Base-by-base conservation (phyloP, 2,888 invertebrate genomes). In the Tenthredo mesomela region DNA sequence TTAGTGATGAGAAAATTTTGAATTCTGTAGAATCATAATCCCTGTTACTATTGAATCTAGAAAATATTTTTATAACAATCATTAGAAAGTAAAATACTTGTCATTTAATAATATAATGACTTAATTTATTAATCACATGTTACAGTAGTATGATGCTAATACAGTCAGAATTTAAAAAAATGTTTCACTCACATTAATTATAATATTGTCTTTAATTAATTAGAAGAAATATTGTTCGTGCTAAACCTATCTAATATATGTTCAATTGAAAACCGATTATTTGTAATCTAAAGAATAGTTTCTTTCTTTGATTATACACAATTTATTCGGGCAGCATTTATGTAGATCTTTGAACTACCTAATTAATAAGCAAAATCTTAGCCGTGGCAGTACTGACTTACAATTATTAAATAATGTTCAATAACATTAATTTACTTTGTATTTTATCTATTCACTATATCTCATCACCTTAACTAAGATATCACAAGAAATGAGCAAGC, bases 1-100 rank as follows among this genome's bases (percentile, higher is more conserved):
- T 33, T 33, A 25, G 43, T 71, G 37, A 71, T 71, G 10, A 33
- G 9, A 40, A 40, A 40, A 4, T 71, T 71, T 33, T 37, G 7
- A 25, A 73, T 73, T 43, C 43, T 40, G 21, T 47, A 21, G 43
- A 43, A 73, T 33, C 33, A 33, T 33, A 33, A 33, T 73, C 9
- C 25, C n/a, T 43, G 47, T 73, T 21, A 4, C n/a, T 73, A n/a
- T 43, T 12, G 43, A 73, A 73, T 73, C 21, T 43, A 73, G 43
- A 67, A 21, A 21, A 43, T 73, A 73, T 73, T 73, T 73, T 73
- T 73, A 40, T 43, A 73, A 47, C 29, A 29, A 67, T 67, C 21
- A 18, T 7, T 73, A 73, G 40, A 43, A 21, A 73, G 10, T 73
- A 73, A 25, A 12, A 43, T 2, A 12, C 25, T 2, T 43, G 25